Conservation (phyloP, 2,113 vertebrate genomes). For the Mirza zaza region DNA sequence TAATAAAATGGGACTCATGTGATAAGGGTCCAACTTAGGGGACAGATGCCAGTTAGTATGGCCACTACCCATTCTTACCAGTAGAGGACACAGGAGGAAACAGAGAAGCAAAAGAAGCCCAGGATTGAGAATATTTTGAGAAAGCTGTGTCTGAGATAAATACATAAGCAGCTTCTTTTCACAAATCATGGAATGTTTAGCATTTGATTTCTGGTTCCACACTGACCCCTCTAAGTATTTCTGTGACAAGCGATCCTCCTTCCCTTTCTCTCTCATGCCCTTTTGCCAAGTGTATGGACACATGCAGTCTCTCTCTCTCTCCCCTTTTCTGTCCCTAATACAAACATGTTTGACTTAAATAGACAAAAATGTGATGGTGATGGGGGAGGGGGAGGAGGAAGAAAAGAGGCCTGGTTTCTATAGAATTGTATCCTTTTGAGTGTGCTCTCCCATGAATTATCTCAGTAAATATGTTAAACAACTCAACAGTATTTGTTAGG, state of each 20-base stretch:
- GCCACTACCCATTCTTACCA: background rate
- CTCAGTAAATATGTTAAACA: background rate
- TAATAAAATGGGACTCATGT: background rate
- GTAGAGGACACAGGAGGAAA: background rate
- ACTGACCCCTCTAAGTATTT: background rate
- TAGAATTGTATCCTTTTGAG: background rate
- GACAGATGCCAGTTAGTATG: background rate
- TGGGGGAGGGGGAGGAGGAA: background rate
- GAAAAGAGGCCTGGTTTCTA: background rate
- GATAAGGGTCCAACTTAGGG: background rate
- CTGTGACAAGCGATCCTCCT: background rate
- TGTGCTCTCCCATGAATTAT: background rate
- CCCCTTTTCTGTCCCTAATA: background rate
- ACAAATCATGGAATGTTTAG: background rate
- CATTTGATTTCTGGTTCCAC: background rate
- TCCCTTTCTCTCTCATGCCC: background rate
- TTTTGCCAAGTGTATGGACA: background rate
- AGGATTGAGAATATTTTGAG: background rate
- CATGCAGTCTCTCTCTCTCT: background rate
- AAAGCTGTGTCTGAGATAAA: background rate
- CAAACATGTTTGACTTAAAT: background rate
- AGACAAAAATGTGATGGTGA: background rate
- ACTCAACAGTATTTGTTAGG: background rate
- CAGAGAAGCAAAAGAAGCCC: background rate
- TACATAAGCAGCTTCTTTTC: background rate